These are phyloP conservation scores for Hoplodrina ambigua DNA, from an alignment of 2,888 invertebrate species.

Conservation along the genomic window DNA sequence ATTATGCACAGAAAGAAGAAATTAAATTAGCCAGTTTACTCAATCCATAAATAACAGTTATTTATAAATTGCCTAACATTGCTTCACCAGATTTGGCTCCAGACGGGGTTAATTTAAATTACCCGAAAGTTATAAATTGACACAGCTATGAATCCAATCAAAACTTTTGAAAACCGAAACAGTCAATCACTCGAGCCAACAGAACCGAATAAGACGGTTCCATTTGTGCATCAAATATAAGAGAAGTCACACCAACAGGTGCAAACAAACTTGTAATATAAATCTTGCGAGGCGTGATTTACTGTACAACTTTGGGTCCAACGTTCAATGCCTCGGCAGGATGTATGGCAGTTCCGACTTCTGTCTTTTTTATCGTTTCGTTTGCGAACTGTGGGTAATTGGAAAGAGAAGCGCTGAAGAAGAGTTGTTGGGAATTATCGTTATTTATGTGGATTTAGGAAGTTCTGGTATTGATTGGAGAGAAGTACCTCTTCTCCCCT, in stretches of 20 bases:
- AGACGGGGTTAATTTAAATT: conserved; percentile 19
- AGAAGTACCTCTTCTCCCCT: not conserved
- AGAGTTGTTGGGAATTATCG: conserved; percentile 31
- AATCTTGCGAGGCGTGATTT: conserved; percentile 62
- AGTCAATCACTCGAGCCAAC: conserved; percentile 28
- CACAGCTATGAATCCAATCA: conserved; percentile 41
- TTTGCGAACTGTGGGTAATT: conserved; percentile 35
- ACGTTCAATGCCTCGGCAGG: conserved; percentile 50
- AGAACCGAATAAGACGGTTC: conserved; percentile 28
- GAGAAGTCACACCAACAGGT: conserved; percentile 59
- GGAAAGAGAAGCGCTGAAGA: conserved; percentile 46
- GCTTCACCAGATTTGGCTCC: not conserved
- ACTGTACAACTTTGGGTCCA: conserved; percentile 56
- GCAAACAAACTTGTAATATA: conserved; percentile 65
- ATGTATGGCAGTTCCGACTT: conserved; percentile 48
- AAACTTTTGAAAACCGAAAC: conserved; percentile 33
- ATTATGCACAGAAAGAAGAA: too few relatives aligned
- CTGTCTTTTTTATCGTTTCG: conserved; percentile 55
- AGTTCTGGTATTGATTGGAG: conserved; percentile 21
- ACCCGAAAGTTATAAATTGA: conserved; percentile 20
- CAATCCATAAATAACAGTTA: not conserved
- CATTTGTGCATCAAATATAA: conserved; percentile 47
- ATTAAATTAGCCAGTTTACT: too few relatives aligned
- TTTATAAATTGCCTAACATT: conserved; percentile 5
- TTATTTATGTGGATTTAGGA: conserved; percentile 37